Conservation (phyloP, 2,113 vertebrate species). For the Cyphomyrus discorhynchus region DNA sequence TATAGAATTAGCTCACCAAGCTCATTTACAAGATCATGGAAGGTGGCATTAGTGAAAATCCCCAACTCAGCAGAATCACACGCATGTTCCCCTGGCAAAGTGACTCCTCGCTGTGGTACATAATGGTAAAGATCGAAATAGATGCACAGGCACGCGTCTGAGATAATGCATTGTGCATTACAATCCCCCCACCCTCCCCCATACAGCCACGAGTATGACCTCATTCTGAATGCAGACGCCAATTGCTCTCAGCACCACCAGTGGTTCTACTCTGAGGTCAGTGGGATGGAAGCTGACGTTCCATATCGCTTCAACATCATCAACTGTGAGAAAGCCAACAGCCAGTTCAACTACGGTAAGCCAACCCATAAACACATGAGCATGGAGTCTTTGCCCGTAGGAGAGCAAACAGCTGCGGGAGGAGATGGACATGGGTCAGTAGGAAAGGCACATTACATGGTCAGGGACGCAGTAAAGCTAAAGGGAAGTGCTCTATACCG, state of each 20-base stretch:
- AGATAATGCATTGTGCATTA: neutral
- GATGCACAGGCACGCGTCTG: neutral
- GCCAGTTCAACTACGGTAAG: slow-evolving; percentile 92
- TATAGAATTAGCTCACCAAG: neutral
- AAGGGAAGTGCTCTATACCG: neutral
- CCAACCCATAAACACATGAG: neutral
- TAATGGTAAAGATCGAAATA: neutral
- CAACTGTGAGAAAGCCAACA: slow-evolving; percentile 93
- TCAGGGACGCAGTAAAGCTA: neutral
- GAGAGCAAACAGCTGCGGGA: neutral
- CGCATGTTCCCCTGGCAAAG: neutral
- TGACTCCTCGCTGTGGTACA: neutral
- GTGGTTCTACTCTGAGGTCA: slow-evolving; percentile 90
- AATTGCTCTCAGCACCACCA: slow-evolving; percentile 74
- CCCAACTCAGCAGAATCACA: neutral
- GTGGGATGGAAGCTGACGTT: slow-evolving; percentile 59
- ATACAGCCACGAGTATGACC: slow-evolving; percentile 80
- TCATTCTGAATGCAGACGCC: slow-evolving; percentile 77
- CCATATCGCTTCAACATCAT: slow-evolving; percentile 86
- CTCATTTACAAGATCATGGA: neutral
- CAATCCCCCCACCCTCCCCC: neutral
- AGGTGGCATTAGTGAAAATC: neutral
- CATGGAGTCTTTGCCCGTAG: neutral
- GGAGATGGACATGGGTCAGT: neutral
- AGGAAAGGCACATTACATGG: neutral